Conservation (phyloP, 2,113 vertebrate species). For the Dicrurus megarhynchus region DNA sequence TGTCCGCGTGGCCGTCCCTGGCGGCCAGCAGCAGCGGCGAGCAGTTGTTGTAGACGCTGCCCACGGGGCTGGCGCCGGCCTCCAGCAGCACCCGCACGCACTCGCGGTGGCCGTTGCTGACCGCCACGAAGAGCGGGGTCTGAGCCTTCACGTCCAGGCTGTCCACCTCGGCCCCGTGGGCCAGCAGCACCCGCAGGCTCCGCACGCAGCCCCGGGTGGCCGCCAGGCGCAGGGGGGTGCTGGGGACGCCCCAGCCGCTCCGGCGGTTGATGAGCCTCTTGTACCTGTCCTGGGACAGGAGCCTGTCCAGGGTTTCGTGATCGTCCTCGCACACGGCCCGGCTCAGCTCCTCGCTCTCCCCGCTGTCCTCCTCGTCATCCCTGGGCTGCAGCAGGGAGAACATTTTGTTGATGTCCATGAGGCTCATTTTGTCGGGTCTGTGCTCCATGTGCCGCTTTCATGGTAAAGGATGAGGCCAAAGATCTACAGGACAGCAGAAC, state of each 20-base stretch:
- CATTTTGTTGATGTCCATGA: constrained; percentile 94
- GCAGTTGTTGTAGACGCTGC: constrained; percentile 90
- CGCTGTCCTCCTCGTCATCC: constrained; percentile 65
- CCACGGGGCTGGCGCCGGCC: constrained; percentile 83
- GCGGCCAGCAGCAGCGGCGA: constrained; percentile 86
- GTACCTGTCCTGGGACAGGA: constrained; percentile 83
- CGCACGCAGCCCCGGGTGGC: constrained; percentile 79
- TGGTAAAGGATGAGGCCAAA: constrained; percentile 4
- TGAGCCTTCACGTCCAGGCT: constrained; percentile 92
- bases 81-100: constrained; percentile 84
- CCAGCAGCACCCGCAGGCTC: constrained; percentile 83
- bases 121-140: constrained; percentile 90
- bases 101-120: constrained; percentile 85
- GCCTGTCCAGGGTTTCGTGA: constrained; percentile 68
- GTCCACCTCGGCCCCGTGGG: constrained; percentile 88
- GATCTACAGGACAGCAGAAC: background rate
- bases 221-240: constrained; percentile 85
- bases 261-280: constrained; percentile 79
- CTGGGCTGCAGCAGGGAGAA: constrained; percentile 89
- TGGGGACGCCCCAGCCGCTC: constrained; percentile 90
- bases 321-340: constrained; percentile 79
- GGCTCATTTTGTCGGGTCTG: constrained; percentile 76
- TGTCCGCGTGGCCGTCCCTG: constrained; percentile 79
- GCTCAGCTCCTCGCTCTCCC: constrained; percentile 80
- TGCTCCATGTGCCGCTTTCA: constrained; percentile 58